Conservation (phyloP, 2,113 vertebrate species). For the Tetrao urogallus region DNA sequence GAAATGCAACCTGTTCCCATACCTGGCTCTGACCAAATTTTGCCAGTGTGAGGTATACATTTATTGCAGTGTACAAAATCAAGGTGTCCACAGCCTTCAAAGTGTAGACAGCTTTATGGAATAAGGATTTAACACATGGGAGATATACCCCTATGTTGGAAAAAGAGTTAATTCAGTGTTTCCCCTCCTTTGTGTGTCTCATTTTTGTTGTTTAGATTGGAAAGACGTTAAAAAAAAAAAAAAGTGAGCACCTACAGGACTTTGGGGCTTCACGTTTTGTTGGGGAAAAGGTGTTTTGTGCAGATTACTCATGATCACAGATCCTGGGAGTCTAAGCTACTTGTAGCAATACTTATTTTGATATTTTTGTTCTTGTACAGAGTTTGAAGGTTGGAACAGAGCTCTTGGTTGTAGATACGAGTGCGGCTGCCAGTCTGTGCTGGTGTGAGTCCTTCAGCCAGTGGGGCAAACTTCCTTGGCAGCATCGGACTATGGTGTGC, state of each 20-base stretch:
- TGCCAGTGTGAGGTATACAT: accelerated
- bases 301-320: background rate
- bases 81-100: background rate
- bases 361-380: background rate
- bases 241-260: background rate
- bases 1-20: accelerated
- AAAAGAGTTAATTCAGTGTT: background rate
- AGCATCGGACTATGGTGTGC: background rate
- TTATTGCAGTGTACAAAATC: background rate
- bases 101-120: accelerated
- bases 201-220: background rate
- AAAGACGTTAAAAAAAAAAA: background rate
- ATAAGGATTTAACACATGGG: background rate
- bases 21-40: background rate
- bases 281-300: background rate
- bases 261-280: background rate
- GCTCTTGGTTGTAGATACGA: background rate
- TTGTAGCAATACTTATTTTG: background rate
- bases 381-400: background rate
- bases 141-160: background rate
- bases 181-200: background rate
- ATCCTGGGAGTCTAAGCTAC: background rate
- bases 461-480: background rate
- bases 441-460: background rate
- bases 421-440: background rate